Evolutionary conservation across 92 coral and sea anemone species (phyloP), one percentile per base, ranked within the genome.

Genomic region (Heliopora coerulea): DNA sequence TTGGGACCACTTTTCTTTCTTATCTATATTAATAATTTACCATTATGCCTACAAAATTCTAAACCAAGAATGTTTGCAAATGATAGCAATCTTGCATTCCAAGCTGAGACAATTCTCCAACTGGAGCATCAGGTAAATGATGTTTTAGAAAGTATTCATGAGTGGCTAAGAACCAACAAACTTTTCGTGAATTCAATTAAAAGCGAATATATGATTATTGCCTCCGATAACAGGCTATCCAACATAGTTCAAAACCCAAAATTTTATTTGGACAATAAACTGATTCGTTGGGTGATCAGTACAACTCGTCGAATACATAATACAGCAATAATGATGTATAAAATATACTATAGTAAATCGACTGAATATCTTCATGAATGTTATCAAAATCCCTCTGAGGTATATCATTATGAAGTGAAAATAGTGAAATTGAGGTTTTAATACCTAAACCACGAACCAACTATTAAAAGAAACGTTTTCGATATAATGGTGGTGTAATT

Each of bases 401-500:
- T 17, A 6, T 5, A 50, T 50, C 3, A 3, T 56, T 49, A 58
- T 14, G 20, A 58, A 1, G 26, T 65, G 26, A 25, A 10, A 40
- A 65, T 37, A 30, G 28, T 26, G 54, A 34, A 65, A 42, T 21
- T 31, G 24, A 30, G 39, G 26, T 67, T 11, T 8, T n/a, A 17
- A 13, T 73, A 20, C 49, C 79, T 24, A 28, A 54, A 17, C 79
- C 79, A 49, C 66, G 33, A 1, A 73, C 79, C 8, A 73, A 57
- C 24, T 20, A 23, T 44, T 37, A 31, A 52, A 56, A 54, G 24
- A 73, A 73, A 50, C 23, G 79, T 73, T 73, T 73, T 24, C 23
- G 54, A 62, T 73, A 49, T 73, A 42, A 73, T 49, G 79, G 65
- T 30, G 79, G 65, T 35, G 27, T 20, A 24, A 11, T 73, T 54